Conservation (phyloP, 1,140 invertebrate genomes). For the Fopius arisanus region DNA sequence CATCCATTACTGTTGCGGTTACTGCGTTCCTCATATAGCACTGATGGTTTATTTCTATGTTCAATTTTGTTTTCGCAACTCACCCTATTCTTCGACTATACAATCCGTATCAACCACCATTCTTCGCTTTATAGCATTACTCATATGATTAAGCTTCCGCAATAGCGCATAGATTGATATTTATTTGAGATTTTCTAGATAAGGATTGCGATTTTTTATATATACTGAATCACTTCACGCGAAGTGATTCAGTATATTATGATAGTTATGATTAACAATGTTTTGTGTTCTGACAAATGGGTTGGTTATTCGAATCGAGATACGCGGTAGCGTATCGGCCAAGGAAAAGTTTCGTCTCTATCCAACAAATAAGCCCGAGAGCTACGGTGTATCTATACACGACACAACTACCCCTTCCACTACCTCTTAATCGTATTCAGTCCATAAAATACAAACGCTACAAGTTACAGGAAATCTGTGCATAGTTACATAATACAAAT, state of each 20-base stretch:
- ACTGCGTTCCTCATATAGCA: conserved; percentile 17
- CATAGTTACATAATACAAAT: no score
- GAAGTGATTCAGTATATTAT: not conserved
- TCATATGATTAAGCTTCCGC: not conserved
- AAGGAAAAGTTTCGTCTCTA: no score
- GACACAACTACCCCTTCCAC: no score
- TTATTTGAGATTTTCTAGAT: not conserved
- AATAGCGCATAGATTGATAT: not conserved
- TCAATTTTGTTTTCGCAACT: conserved; percentile 21
- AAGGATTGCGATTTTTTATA: no score
- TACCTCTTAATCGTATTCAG: no score
- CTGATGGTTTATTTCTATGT: conserved; percentile 9
- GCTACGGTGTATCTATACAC: no score
- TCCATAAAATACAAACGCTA: no score
- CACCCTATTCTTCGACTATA: conserved; percentile 8
- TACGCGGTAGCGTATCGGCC: no score
- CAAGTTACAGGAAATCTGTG: no score
- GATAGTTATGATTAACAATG: not conserved
- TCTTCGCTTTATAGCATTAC: conserved; percentile 16
- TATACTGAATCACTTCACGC: no score
- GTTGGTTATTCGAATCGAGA: not conserved
- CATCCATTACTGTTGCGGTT: conserved; percentile 17
- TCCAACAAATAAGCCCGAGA: no score
- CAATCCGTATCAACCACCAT: conserved; percentile 18
- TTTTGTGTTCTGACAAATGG: not conserved